phyloP scores from a whole-genome alignment of 2,113 vertebrate species.

The Pardalotus punctatus region DNA sequence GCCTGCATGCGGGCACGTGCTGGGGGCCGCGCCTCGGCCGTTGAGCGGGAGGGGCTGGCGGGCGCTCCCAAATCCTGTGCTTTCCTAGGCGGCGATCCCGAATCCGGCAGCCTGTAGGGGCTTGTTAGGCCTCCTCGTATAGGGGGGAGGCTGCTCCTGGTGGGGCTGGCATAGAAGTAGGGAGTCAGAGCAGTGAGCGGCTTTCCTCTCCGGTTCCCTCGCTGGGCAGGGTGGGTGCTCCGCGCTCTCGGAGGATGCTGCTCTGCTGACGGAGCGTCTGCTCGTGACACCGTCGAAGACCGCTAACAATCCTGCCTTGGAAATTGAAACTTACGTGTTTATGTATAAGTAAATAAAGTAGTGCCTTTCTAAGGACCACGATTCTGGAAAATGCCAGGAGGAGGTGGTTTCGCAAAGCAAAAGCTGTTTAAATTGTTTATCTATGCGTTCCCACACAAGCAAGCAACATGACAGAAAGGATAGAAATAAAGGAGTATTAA shows the following conservation, averaged over 20 bases:
- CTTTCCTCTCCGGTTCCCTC: too few species aligned
- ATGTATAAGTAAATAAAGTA: background rate
- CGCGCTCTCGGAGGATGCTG: background rate
- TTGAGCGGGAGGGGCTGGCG: rapidly evolving
- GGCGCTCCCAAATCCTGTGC: rapidly evolving
- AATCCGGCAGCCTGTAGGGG: rapidly evolving
- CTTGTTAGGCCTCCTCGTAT: rapidly evolving
- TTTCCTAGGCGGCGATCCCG: rapidly evolving
- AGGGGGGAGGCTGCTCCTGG: rapidly evolving
- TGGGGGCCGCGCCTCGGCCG: background rate
- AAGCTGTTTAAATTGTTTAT: background rate
- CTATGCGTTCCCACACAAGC: rapidly evolving
- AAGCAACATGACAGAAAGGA: background rate
- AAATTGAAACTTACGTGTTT: rapidly evolving
- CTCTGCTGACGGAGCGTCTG: background rate
- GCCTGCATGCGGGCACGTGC: background rate
- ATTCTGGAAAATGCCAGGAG: background rate
- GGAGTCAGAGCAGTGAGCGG: rapidly evolving
- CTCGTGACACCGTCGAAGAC: rapidly evolving
- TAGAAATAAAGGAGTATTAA: too few species aligned
- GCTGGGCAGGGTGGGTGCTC: background rate
- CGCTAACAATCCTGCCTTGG: rapidly evolving
- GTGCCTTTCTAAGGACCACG: background rate
- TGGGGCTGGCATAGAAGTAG: rapidly evolving
- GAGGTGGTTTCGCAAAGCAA: background rate